Conservation (phyloP, 2,888 invertebrate species). For the Sisyra nigra region DNA sequence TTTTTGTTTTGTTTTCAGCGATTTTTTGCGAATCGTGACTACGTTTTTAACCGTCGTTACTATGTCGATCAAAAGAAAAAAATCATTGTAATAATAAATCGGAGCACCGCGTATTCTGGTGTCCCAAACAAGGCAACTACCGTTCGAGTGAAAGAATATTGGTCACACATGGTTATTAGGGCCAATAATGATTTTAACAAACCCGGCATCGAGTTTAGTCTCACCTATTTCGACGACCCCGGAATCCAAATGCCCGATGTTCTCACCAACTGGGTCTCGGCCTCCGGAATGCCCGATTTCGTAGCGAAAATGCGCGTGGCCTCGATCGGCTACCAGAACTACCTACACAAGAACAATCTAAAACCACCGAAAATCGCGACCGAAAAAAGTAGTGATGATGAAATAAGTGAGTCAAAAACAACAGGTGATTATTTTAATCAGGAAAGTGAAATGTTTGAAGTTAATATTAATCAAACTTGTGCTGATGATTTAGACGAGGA, state of each 20-base stretch:
- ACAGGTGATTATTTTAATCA: constrained; percentile 9
- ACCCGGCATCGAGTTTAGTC: constrained; percentile 61
- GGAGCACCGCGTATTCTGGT: constrained; percentile 49
- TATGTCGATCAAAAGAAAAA: constrained; percentile 37
- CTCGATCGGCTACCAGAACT: constrained; percentile 41
- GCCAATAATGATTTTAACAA: constrained; percentile 39
- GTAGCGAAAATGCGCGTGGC: constrained; percentile 51
- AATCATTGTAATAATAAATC: constrained; percentile 46
- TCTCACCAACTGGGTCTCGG: constrained; percentile 58
- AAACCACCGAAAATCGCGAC: neutral
- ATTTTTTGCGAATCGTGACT: constrained; percentile 73
- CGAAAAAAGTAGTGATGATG: neutral
- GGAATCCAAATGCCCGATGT: constrained; percentile 59
- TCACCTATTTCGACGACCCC: constrained; percentile 82
- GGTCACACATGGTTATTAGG: constrained; percentile 75
- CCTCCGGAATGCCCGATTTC: constrained; percentile 62
- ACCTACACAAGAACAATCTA: constrained; percentile 20
- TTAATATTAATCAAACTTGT: constrained; percentile 13
- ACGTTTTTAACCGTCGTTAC: constrained; percentile 63
- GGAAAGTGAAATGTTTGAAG: constrained; percentile 12
- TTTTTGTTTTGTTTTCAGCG: no score
- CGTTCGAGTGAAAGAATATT: constrained; percentile 62
- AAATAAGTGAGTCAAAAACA: neutral
- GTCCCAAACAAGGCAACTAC: constrained; percentile 51
- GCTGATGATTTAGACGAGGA: constrained; percentile 6